Evolutionary conservation across 2,797 vertebrate genomes (phyloP), one percentile per base, ranked within the genome.

Genomic region (Leuciscus waleckii): DNA sequence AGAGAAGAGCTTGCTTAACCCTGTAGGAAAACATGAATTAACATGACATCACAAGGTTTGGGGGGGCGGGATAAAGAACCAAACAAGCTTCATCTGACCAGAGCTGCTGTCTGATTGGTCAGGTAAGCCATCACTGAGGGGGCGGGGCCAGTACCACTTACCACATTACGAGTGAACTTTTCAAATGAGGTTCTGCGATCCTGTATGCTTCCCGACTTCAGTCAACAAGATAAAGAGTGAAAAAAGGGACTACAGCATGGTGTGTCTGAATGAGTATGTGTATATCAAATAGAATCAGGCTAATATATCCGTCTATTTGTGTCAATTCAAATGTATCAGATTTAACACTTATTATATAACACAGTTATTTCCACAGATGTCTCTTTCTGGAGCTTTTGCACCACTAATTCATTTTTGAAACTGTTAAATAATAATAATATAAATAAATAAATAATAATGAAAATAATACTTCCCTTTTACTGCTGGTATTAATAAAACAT

Each of bases 181-280:
- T 96, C 95, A 94, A 95, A 95, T 91, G 94, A 96, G 88, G 95
- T 96, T 95, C 95, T 95, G 92, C 94, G 93, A 91, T 96, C 95
- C 94, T 96, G 90, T 93, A 93, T 93, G 90, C 93, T 92, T 93
- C 91, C 94, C 90, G 93, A 96, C 94, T 96, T 96, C 92, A 91
- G 84, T 76, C 81, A 83, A 81, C 26, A 85, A 84, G 49, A 86
- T 84, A 84, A 79, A 86, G 37, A 81, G 75, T 79, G 46, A 86
- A 74, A 85, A 83, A 56, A 87, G 8, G 85, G 26, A 71, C 75
- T 70, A 76, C 54, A 37, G 21, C 9, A 68, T 37, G 43, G 61
- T 56, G 75, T 56, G 29, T 63, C 61, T 86, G 29, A 75, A 80
- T 79, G 29, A 65, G 41, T 46, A 29, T 23, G 76, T 65, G 54